Evolutionary conservation across 2,888 invertebrate genomes (phyloP).

Genomic region (Nephrotoma guestfalica): DNA sequence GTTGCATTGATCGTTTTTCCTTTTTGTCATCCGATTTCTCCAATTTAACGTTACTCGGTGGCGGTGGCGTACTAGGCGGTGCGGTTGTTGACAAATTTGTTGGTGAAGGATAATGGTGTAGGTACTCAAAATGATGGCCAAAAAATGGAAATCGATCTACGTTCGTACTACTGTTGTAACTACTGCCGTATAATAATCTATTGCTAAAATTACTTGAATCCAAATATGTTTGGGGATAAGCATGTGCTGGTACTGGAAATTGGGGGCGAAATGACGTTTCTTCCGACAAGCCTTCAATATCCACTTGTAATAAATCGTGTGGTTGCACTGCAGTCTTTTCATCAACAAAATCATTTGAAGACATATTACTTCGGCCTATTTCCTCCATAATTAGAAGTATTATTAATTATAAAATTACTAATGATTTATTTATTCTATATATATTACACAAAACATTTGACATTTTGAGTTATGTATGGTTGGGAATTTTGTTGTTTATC

Average conservation of each 20-base stretch:
- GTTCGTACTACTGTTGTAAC: background rate
- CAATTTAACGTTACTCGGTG: background rate
- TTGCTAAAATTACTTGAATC: background rate
- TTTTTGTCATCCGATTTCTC: background rate
- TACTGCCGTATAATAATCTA: background rate
- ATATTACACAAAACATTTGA: background rate
- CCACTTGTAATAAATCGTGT: slow-evolving; percentile 5
- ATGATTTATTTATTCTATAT: background rate
- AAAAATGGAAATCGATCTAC: background rate
- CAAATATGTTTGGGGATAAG: background rate
- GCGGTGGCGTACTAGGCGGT: background rate
- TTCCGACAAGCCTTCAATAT: background rate
- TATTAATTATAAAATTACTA: background rate
- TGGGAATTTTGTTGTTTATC: background rate
- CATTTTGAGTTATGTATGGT: background rate
- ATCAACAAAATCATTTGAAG: background rate
- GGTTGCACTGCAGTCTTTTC: background rate
- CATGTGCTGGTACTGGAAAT: background rate
- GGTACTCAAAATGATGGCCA: background rate
- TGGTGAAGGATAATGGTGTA: background rate
- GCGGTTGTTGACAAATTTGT: background rate
- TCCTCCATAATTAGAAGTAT: background rate
- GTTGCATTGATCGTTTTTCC: background rate
- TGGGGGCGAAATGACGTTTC: background rate
- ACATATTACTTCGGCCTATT: background rate